A percentile compares a stretch with the other conserved stretches of the same genome.
phyloP scores from a whole-genome alignment of 2,113 vertebrate species.

The Ammodytes dubius region DNA sequence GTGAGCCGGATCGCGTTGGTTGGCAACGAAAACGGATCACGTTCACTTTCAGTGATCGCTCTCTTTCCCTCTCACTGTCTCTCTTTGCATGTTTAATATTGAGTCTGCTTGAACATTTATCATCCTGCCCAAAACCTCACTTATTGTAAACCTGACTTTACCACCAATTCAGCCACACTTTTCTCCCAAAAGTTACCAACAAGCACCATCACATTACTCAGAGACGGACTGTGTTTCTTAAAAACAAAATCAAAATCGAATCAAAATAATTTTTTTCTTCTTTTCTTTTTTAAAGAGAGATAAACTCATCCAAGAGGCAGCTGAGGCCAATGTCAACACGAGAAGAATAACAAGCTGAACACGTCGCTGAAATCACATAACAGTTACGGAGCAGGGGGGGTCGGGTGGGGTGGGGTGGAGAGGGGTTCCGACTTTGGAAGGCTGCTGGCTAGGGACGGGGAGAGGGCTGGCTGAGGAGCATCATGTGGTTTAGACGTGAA shows the following conservation, averaged over 20 bases:
- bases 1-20: slow-evolving; percentile 46
- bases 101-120: slow-evolving; percentile 57
- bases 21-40: slow-evolving; percentile 53
- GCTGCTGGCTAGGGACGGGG: slow-evolving; percentile 74
- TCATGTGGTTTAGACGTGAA: slow-evolving; percentile 74
- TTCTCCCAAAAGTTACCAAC: slow-evolving; percentile 63
- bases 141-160: slow-evolving; percentile 72
- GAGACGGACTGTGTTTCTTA: slow-evolving; percentile 76
- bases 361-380: slow-evolving; percentile 88
- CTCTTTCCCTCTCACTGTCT: slow-evolving; percentile 9
- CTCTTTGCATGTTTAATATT: slow-evolving; percentile 49
- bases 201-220: slow-evolving; percentile 73
- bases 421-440: slow-evolving; percentile 70
- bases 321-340: slow-evolving; percentile 88
- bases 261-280: slow-evolving; percentile 14
- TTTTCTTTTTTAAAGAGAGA: slow-evolving; percentile 49
- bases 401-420: slow-evolving; percentile 1
- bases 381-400: slow-evolving; percentile 79
- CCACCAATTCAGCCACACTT: slow-evolving; percentile 44
- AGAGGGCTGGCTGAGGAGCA: slow-evolving; percentile 61
- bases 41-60: slow-evolving; percentile 16
- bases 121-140: slow-evolving; percentile 71
- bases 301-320: slow-evolving; percentile 86
- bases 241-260: slow-evolving; percentile 51
- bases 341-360: slow-evolving; percentile 87